Conservation (phyloP, 2,888 invertebrate species). For the Pristionchus arcanus region DNA sequence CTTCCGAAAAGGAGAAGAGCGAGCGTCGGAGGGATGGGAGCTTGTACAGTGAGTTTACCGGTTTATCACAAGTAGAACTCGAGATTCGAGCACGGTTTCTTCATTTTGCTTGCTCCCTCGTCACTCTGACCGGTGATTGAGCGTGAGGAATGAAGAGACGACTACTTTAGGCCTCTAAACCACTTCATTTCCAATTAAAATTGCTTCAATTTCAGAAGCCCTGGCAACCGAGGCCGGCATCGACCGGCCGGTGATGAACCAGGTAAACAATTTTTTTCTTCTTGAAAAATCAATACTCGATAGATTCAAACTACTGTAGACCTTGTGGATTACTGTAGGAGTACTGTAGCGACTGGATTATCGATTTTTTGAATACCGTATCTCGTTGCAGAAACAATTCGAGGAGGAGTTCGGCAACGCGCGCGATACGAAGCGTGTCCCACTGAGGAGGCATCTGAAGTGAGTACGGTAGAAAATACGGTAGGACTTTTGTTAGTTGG, state of each 20-base stretch:
- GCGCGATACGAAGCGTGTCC: background rate
- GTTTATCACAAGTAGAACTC: background rate
- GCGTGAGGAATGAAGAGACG: background rate
- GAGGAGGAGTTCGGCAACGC: constrained; percentile 48
- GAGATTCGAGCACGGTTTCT: too few relatives aligned
- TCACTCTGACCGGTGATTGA: too few relatives aligned
- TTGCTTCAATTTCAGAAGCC: constrained; percentile 18
- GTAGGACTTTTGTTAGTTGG: background rate
- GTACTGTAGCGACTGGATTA: background rate
- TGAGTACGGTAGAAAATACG: constrained; percentile 34
- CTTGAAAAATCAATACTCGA: background rate
- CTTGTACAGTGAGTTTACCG: constrained; percentile 23
- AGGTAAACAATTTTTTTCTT: background rate
- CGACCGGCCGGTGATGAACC: constrained; percentile 52
- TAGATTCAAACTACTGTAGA: background rate
- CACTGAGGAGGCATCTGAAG: constrained; percentile 33
- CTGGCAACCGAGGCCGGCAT: constrained; percentile 49
- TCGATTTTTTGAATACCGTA: background rate
- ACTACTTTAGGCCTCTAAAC: background rate
- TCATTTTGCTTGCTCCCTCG: too few relatives aligned
- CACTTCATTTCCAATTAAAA: background rate
- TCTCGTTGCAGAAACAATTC: constrained; percentile 40
- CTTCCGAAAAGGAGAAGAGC: background rate
- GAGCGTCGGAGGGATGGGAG: background rate
- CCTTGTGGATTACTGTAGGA: background rate